phyloP scores from a whole-genome alignment of 2,888 invertebrate species.

The Meandrusa payeni region DNA sequence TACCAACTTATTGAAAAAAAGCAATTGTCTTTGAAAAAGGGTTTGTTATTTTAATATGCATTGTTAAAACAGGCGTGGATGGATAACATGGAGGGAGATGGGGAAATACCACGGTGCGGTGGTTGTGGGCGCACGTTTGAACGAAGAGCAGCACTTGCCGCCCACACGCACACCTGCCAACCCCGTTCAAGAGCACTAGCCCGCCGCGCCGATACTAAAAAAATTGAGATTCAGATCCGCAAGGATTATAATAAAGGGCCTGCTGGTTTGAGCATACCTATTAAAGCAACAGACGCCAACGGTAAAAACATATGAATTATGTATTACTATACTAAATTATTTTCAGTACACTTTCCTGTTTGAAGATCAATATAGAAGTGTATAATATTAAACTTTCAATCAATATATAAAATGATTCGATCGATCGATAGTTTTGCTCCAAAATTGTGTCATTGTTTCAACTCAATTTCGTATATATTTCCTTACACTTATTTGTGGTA shows the following conservation, averaged over 20 bases:
- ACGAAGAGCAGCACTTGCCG: conserved; percentile 85
- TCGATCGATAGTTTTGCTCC: too few relatives aligned
- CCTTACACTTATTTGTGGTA: too few relatives aligned
- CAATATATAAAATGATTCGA: too few relatives aligned
- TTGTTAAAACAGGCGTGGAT: conserved; percentile 77
- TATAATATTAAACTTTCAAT: too few relatives aligned
- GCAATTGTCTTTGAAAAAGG: too few relatives aligned
- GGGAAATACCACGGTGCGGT: conserved; percentile 82
- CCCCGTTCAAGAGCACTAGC: conserved; percentile 64
- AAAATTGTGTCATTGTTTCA: too few relatives aligned
- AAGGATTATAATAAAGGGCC: conserved; percentile 67
- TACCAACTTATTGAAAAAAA: too few relatives aligned
- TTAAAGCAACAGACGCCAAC: conserved; percentile 24
- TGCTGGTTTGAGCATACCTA: conserved; percentile 30
- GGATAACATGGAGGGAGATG: conserved; percentile 83
- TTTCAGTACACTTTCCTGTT: too few relatives aligned
- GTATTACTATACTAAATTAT: too few relatives aligned
- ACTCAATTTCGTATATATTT: too few relatives aligned
- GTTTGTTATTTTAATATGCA: conserved; percentile 2
- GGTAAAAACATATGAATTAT: conserved; percentile 15
- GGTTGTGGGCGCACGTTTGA: conserved; percentile 87
- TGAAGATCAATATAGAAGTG: too few relatives aligned
- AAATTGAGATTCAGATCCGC: conserved; percentile 70
- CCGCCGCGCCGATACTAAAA: conserved; percentile 46
- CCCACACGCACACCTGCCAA: conserved; percentile 85